A percentile compares a stretch with the other conserved stretches of the same genome.
phyloP scores from a whole-genome alignment of 2,797 vertebrate species.

The Naso thynnoides region DNA sequence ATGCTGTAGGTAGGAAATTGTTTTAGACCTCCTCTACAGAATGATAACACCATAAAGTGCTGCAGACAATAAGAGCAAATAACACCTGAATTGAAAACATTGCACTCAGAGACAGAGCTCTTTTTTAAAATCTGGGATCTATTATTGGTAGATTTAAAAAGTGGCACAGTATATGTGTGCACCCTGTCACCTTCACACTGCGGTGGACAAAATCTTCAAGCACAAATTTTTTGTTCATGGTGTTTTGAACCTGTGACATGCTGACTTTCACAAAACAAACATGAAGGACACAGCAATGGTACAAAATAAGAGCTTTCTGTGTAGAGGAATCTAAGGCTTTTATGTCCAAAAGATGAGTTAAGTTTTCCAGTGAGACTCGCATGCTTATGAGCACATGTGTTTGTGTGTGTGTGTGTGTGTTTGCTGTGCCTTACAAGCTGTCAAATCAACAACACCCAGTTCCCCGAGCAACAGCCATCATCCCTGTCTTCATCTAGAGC shows the following conservation, averaged over 20 bases:
- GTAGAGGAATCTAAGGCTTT: slow-evolving; percentile 40
- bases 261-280: slow-evolving; percentile 52
- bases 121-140: neutral
- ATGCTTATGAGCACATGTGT: neutral
- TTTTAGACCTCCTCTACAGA: slow-evolving; percentile 26
- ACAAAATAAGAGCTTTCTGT: slow-evolving; percentile 49
- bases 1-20: slow-evolving; percentile 25
- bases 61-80: slow-evolving; percentile 24
- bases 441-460: slow-evolving; percentile 43
- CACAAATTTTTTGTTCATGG: neutral
- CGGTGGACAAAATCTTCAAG: neutral
- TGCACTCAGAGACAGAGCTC: neutral
- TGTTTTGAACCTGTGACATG: slow-evolving; percentile 25
- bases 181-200: slow-evolving; percentile 3
- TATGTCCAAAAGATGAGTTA: slow-evolving; percentile 24
- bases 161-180: neutral
- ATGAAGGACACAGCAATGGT: slow-evolving; percentile 31
- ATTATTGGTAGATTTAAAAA: neutral
- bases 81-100: slow-evolving; percentile 32
- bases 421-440: slow-evolving; percentile 10
- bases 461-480: slow-evolving; percentile 50
- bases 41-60: slow-evolving; percentile 34
- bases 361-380: slow-evolving; percentile 12
- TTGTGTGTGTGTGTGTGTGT: slow-evolving; percentile 5
- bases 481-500: slow-evolving; percentile 41